phyloP scores from a whole-genome alignment of 2,888 invertebrate species.

The Chymomyza amoena region DNA sequence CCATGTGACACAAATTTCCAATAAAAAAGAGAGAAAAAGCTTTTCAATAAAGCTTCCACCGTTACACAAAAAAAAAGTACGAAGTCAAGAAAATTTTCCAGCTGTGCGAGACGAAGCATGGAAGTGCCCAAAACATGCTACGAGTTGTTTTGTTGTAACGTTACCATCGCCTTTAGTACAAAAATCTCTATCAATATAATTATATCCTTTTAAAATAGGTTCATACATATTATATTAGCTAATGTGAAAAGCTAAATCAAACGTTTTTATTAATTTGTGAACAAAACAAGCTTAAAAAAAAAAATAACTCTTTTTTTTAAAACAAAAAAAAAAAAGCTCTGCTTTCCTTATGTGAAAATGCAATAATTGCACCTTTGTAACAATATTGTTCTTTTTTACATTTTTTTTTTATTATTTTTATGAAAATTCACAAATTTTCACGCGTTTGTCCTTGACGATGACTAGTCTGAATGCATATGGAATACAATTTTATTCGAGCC shows the following conservation, averaged over 20 bases:
- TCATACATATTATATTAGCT: not conserved
- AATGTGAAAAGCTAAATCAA: not conserved
- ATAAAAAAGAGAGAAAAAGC: not conserved
- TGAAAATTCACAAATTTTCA: not conserved
- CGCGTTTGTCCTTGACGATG: not conserved
- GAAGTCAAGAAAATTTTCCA: slow-evolving; percentile 41
- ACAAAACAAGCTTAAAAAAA: not conserved
- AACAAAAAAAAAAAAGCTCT: too few species aligned
- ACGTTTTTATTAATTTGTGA: not conserved
- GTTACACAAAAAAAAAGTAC: not conserved
- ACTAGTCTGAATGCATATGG: slow-evolving; percentile 8
- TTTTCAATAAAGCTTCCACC: not conserved
- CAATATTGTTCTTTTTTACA: not conserved
- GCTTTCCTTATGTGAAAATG: not conserved
- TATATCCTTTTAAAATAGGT: not conserved
- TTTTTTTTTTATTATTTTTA: not conserved
- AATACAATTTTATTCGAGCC: not conserved
- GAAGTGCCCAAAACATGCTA: slow-evolving; percentile 61
- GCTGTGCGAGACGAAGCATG: slow-evolving; percentile 65
- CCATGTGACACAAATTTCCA: not conserved
- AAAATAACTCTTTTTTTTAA: not conserved
- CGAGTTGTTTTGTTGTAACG: slow-evolving; percentile 31
- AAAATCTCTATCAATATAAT: slow-evolving; percentile 7
- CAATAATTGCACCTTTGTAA: not conserved
- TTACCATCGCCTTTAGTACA: slow-evolving; percentile 13